Percentiles rank a stretch among this genome's conserved stretches.
Evolutionary conservation across 1,140 invertebrate genomes (phyloP).

Genomic region (Meloidogyne exigua): DNA sequence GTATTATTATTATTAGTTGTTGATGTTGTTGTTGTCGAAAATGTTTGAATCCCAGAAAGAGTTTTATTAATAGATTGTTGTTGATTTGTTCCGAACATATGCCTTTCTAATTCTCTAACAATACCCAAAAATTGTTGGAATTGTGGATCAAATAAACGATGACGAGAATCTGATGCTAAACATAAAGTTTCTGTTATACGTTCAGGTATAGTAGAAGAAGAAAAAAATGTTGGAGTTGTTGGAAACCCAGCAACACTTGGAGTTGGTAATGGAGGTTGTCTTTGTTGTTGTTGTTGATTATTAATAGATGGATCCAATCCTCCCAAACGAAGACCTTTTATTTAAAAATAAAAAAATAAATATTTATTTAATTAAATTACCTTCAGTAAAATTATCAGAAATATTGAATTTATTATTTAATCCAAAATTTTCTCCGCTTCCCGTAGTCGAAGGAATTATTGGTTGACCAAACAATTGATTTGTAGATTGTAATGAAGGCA

Average conservation of each 20-base stretch:
- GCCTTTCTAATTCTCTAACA: constrained; percentile 50
- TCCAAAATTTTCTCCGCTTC: constrained; percentile 2
- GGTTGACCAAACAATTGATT: background rate
- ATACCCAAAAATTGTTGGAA: constrained; percentile 52
- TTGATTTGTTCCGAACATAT: constrained; percentile 39
- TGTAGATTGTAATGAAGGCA: constrained; percentile 1
- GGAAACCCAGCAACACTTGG: background rate
- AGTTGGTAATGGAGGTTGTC: constrained; percentile 4
- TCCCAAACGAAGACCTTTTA: background rate
- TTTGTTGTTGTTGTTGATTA: background rate
- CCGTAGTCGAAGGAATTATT: background rate
- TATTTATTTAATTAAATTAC: background rate
- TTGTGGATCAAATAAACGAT: constrained; percentile 44
- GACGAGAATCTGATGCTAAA: constrained; percentile 41
- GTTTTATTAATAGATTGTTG: constrained; percentile 14
- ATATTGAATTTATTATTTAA: constrained; percentile 3
- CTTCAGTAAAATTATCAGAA: background rate
- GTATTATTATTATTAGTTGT: background rate
- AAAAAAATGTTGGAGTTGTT: background rate
- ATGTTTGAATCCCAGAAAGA: background rate
- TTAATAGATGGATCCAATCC: background rate
- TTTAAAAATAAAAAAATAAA: background rate
- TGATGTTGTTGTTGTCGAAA: background rate
- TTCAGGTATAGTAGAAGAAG: background rate
- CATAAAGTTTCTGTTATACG: constrained; percentile 49